Percentiles rank a stretch among this genome's conserved stretches.
Evolutionary conservation across 2,797 vertebrate species (phyloP).

Genomic region (Enoplosus armatus): DNA sequence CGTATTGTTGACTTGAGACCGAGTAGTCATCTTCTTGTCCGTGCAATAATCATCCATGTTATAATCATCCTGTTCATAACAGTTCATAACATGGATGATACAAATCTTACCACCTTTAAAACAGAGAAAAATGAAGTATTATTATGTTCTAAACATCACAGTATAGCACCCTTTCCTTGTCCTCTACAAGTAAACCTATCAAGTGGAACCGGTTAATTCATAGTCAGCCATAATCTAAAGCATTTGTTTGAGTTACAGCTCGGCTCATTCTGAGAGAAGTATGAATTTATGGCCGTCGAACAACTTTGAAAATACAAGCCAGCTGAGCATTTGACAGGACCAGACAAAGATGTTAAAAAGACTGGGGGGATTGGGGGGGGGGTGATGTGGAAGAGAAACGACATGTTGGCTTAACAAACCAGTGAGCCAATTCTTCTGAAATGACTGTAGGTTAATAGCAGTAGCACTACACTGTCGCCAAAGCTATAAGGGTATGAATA

Average conservation of each 20-base stretch:
- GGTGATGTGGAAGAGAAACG: slow-evolving; percentile 23
- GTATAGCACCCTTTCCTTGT: background rate
- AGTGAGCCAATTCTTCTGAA: slow-evolving; percentile 22
- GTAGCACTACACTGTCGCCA: slow-evolving; percentile 21
- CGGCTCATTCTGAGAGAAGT: slow-evolving; percentile 29
- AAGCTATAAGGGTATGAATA: slow-evolving; percentile 33
- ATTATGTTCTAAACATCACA: background rate
- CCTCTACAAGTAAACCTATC: slow-evolving; percentile 19
- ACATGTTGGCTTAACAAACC: slow-evolving; percentile 34
- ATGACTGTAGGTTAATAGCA: slow-evolving; percentile 38
- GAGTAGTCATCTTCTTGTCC: background rate
- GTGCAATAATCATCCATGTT: background rate
- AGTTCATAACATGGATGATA: background rate
- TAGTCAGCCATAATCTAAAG: no score
- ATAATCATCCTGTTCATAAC: no score
- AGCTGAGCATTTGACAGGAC: slow-evolving; percentile 51
- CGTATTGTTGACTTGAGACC: background rate
- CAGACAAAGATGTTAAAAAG: slow-evolving; percentile 41
- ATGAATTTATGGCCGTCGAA: slow-evolving; percentile 34
- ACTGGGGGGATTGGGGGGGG: background rate
- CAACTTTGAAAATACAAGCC: slow-evolving; percentile 46
- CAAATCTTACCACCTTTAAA: background rate
- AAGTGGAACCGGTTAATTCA: slow-evolving; percentile 10
- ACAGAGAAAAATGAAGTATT: background rate
- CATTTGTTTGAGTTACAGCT: slow-evolving; percentile 41